Base-by-base conservation (phyloP, 2,888 invertebrate species). In the Lithophane leautieri region DNA sequence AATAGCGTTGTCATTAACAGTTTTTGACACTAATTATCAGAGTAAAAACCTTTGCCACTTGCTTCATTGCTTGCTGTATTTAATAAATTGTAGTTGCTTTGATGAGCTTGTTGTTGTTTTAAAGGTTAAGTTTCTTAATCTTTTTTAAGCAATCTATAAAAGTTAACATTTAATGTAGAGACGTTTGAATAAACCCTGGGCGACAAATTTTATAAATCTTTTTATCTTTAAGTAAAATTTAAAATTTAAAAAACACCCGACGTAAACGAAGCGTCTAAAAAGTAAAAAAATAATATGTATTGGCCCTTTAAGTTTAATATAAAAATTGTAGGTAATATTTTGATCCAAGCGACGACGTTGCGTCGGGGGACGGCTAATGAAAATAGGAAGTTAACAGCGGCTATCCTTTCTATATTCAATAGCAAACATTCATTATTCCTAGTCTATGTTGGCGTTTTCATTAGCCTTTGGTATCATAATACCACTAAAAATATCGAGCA, bases 401-500 rank as follows among this genome's bases (percentile, higher is more conserved):
- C n/a, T n/a, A n/a, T n/a, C n/a, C n/a, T n/a, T n/a, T n/a, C n/a
- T n/a, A n/a, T n/a, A n/a, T n/a, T n/a, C n/a, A n/a, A n/a, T n/a
- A n/a, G n/a, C n/a, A n/a, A n/a, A n/a, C n/a, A n/a, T n/a, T n/a
- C n/a, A n/a, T n/a, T n/a, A n/a, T n/a, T n/a, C n/a, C n/a, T n/a
- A n/a, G n/a, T n/a, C n/a, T n/a, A n/a, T n/a, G n/a, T n/a, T n/a
- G n/a, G n/a, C n/a, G n/a, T n/a, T n/a, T n/a, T n/a, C n/a, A n/a
- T n/a, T 34, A 6, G 34, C 6, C n/a, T n/a, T n/a, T n/a, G 34
- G 34, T 34, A 34, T 34, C 34, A 34, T 34, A 34, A 34, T 34
- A 47, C 16, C 16, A 42, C 22, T 47, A 65, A 22, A 74, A 58
- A 28, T 61, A 67, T 84, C 73, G 68, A 70, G 19, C 52, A 9